Conservation (phyloP, 2,888 invertebrate genomes). For the Drosophila acutilabella region DNA sequence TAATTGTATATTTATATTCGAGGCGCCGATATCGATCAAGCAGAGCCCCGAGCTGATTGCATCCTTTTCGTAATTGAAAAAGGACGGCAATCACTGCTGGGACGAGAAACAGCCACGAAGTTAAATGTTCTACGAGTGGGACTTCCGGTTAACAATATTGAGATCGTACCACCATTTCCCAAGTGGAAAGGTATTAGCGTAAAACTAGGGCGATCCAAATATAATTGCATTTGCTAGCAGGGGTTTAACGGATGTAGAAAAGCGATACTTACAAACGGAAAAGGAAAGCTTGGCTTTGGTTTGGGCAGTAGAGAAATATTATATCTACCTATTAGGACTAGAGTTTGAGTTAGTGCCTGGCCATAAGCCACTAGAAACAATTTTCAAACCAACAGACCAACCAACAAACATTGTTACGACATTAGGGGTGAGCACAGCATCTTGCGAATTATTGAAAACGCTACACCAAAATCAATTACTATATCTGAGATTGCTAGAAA, state of each 20-base stretch:
- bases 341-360: slow-evolving; percentile 4
- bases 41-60: neutral
- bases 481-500: neutral
- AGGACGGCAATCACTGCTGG: slow-evolving; percentile 2
- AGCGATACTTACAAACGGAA: slow-evolving; percentile 25
- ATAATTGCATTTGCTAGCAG: slow-evolving; percentile 12
- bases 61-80: slow-evolving; percentile 2
- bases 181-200: neutral
- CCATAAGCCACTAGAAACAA: neutral
- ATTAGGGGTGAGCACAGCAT: neutral
- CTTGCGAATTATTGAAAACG: neutral
- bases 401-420: neutral
- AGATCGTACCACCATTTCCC: neutral
- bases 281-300: slow-evolving; percentile 21
- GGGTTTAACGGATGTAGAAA: slow-evolving; percentile 18
- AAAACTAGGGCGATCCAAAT: neutral
- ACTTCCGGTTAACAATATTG: neutral
- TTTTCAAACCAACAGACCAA: slow-evolving; percentile 3
- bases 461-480: neutral
- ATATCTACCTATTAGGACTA: neutral
- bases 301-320: neutral
- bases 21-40: slow-evolving; percentile 5
- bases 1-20: neutral
- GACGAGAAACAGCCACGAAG: neutral
- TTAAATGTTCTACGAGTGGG: neutral